These are phyloP conservation scores for Onychomys torridus DNA, from an alignment of 2,797 vertebrate species.

Conservation along the genomic window DNA sequence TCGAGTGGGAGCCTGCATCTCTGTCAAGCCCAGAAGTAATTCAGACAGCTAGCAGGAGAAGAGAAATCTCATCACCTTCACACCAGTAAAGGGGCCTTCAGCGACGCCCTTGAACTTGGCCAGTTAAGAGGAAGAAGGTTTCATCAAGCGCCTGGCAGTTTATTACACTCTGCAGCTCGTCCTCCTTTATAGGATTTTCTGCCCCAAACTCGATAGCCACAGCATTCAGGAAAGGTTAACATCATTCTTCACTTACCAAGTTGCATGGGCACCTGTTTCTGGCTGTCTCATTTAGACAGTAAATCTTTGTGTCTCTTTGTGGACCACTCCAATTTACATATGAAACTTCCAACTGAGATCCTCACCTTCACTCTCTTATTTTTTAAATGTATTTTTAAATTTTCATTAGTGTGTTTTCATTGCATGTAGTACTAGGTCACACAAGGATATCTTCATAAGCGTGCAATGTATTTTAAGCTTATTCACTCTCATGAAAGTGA, in stretches of 20 bases:
- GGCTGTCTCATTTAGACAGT: background rate
- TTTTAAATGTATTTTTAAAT: background rate
- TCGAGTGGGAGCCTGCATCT: constrained; percentile 9
- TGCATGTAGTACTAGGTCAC: background rate
- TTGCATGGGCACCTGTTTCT: background rate
- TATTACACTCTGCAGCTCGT: constrained; percentile 64
- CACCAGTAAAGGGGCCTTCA: constrained; percentile 24
- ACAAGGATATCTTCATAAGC: background rate
- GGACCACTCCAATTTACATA: constrained; percentile 1
- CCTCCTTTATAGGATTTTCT: constrained; percentile 75
- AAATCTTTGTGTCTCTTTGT: background rate
- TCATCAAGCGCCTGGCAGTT: constrained; percentile 71
- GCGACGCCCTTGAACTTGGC: constrained; percentile 45
- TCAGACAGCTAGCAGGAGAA: constrained; percentile 47
- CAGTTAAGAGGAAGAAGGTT: background rate
- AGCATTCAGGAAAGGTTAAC: constrained; percentile 65
- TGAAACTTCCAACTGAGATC: constrained; percentile 27
- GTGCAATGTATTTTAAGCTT: background rate
- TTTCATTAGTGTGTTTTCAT: background rate
- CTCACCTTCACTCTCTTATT: background rate
- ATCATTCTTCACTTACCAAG: constrained; percentile 63
- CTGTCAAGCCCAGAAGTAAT: constrained; percentile 57
- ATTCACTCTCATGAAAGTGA: constrained; percentile 6
- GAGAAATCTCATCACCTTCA: constrained; percentile 66
- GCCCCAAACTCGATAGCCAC: constrained; percentile 67